These are phyloP conservation scores for Rhagium mordax DNA, from an alignment of 2,888 invertebrate genomes.

Conservation along the genomic window DNA sequence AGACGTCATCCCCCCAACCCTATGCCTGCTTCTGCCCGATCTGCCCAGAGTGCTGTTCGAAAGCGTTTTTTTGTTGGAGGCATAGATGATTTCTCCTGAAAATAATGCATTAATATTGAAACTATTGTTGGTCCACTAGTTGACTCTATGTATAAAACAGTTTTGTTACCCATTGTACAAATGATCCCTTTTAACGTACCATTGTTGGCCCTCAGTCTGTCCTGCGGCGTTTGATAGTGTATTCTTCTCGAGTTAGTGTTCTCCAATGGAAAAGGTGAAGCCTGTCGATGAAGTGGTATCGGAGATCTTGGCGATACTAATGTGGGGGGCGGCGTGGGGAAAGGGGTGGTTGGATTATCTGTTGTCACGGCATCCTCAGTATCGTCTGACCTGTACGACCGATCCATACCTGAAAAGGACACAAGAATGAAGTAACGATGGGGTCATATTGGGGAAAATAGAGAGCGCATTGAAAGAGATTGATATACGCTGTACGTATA, in stretches of 20 bases:
- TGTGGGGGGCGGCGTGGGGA: constrained; percentile 73
- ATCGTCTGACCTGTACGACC: constrained; percentile 83
- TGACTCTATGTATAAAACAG: too few relatives aligned
- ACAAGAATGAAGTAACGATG: constrained; percentile 14
- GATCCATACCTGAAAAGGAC: constrained; percentile 76
- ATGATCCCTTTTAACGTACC: constrained; percentile 61
- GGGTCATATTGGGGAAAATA: constrained; percentile 8
- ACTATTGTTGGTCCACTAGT: too few relatives aligned
- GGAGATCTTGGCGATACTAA: constrained; percentile 72
- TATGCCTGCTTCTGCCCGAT: constrained; percentile 67
- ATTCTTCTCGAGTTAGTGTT: constrained; percentile 77
- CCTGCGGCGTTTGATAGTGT: constrained; percentile 71
- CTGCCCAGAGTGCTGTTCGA: constrained; percentile 67
- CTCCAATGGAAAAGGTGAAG: constrained; percentile 81
- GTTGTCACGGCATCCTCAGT: constrained; percentile 75
- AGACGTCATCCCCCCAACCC: constrained; percentile 73
- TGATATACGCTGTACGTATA: constrained; percentile 1
- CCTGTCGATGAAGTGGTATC: constrained; percentile 77
- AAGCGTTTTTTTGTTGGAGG: constrained; percentile 65
- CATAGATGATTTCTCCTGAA: constrained; percentile 66
- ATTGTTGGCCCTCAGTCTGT: constrained; percentile 67
- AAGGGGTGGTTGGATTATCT: constrained; percentile 73
- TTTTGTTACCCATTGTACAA: background rate
- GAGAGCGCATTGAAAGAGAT: constrained; percentile 1
- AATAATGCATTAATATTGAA: constrained; percentile 21